Evolutionary conservation across 2,797 vertebrate genomes (phyloP), one percentile per base, ranked within the genome.

Genomic region (Sitta carolinensis): DNA sequence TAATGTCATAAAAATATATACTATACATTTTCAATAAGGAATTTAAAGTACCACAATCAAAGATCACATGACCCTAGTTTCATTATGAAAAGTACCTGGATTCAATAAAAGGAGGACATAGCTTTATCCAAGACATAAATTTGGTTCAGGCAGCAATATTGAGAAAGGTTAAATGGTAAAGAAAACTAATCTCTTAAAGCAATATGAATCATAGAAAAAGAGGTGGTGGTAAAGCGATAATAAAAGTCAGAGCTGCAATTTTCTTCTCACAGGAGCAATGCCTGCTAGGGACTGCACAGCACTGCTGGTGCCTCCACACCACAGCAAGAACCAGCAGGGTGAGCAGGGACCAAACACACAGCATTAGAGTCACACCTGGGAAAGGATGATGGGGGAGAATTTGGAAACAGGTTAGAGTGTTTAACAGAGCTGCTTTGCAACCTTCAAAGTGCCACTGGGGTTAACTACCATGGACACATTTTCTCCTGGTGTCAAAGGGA

Each of bases 161-260:
- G 96, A 96, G 97, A 77, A 93, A 97, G 96, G 97, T 95, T 95
- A 97, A 96, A 96, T 92, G 89, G 97, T 97, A 97, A 97, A 98
- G 96, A 95, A 94, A 94, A 95, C 94, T 97, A 97, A 97, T 97
- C 96, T 97, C 93, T 97, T 96, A 95, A 97, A 94, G 97, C 95
- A 97, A 95, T 95, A 95, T 90, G 93, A 97, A 97, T 96, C 96
- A 96, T 78, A 95, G 83, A 91, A 96, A 89, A n/a, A 96, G 95
- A 97, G 70, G 62, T 75, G 92, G 96, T 93, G 95, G 82, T 73
- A 87, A 95, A 94, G 91, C 17, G 50, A 90, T 91, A 92, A 89
- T 91, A 95, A 93, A 95, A 96, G 77, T 92, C 94, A 68, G 87
- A 93, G 93, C 77, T 87, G 93, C 95, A 80, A 96, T 97, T 96